Evolutionary conservation across 2,888 invertebrate species (phyloP), one percentile per base, ranked within the genome.

Genomic region (Rhogogaster chlorosoma): DNA sequence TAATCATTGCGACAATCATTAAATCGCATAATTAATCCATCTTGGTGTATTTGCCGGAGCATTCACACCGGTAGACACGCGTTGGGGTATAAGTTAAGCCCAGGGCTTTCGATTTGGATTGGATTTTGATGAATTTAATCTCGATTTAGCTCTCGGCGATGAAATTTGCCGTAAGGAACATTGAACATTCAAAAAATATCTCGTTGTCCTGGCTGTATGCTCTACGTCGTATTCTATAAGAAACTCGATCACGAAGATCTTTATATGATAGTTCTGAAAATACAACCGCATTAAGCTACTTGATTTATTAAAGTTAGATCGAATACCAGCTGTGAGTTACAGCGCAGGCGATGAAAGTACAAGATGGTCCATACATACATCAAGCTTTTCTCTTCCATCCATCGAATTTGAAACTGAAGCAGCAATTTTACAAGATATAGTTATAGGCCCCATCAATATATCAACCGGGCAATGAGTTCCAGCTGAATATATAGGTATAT

Each of bases 81-180:
- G 22, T n/a, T 26, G 61, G 26, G 3, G 22, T 26, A 61, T 18
- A 61, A 61, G 22, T 10, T 26, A 15, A 18, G 22, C 73, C 73
- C 26, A 2, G 22, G 42, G 26, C 12, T 73, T 73, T 38, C 6
- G 18, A 88, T 85, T 88, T 88, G 91, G 90, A 92, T 92, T 93
- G 92, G 92, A 93, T 92, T 92, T 91, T 92, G 92, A 93, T 93
- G 92, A 93, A 93, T 93, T 93, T 93, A 93, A 93, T 93, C 93
- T 93, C 88, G 90, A 91, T 86, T 88, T 88, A 85, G 87, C 86
- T 88, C 84, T 84, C 84, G 87, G 88, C 87, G 80, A 75, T 71
- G 85, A 73, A 42, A 84, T 87, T 86, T 88, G 87, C 85, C 83
- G 86, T 87, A 86, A 86, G 86, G 89, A 89, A 92, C 9, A 26